Evolutionary conservation across 2,113 vertebrate genomes (phyloP).

Genomic region (Aldabrachelys gigantea): DNA sequence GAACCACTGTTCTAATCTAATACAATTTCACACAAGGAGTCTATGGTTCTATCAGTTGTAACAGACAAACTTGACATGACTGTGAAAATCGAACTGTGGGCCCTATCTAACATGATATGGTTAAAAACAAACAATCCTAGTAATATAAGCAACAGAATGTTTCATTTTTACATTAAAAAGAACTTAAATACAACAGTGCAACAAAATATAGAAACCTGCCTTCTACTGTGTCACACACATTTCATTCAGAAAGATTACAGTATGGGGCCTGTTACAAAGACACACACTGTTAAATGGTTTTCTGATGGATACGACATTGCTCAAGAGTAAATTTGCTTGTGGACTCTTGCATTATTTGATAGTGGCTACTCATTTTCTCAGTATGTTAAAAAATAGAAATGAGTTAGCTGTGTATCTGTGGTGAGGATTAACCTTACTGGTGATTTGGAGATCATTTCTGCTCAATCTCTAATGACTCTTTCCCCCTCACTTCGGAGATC

Average conservation of each 20-base stretch:
- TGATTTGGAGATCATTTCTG: neutral
- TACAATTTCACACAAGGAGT: neutral
- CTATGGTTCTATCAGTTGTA: rapidly evolving
- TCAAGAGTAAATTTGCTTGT: slow-evolving; percentile 47
- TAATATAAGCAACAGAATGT: slow-evolving; percentile 35
- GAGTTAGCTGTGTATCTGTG: slow-evolving; percentile 21
- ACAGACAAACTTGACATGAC: rapidly evolving
- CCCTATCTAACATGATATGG: neutral
- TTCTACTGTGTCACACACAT: slow-evolving; percentile 35
- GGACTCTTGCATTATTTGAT: slow-evolving; percentile 43
- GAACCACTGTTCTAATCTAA: neutral
- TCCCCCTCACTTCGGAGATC: slow-evolving; percentile 15
- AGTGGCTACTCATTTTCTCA: slow-evolving; percentile 42
- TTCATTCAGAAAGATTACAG: slow-evolving; percentile 34
- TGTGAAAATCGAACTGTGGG: neutral
- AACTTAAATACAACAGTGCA: slow-evolving; percentile 19
- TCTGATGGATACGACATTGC: slow-evolving; percentile 25
- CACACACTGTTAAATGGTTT: slow-evolving; percentile 22
- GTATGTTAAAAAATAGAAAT: slow-evolving; percentile 44
- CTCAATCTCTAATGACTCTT: slow-evolving; percentile 47
- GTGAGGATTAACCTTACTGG: slow-evolving; percentile 50
- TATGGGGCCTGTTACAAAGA: slow-evolving; percentile 40
- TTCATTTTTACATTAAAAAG: slow-evolving; percentile 54
- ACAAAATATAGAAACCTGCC: slow-evolving; percentile 30
- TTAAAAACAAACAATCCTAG: slow-evolving; percentile 20